Percentiles rank a stretch among this genome's conserved stretches.
These are phyloP conservation scores for Lasioglossum morio DNA, from an alignment of 2,888 invertebrate species.

Conservation along the genomic window DNA sequence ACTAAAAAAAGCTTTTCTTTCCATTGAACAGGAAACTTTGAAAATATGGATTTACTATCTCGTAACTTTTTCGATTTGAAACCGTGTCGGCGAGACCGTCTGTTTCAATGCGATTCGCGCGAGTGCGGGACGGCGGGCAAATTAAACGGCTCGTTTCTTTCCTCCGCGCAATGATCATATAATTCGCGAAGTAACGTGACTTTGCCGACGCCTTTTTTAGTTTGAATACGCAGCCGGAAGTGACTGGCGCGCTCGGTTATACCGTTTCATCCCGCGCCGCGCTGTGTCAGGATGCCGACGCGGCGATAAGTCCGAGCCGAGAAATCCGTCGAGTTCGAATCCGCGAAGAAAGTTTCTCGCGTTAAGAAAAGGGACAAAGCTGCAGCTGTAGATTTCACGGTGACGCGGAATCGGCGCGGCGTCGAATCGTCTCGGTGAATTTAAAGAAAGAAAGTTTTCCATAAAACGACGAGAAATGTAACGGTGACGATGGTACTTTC, in stretches of 20 bases:
- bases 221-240: not conserved
- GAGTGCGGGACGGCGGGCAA: not conserved
- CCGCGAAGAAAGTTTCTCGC: slow-evolving; percentile 48
- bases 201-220: slow-evolving; percentile 1
- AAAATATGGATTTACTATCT: not conserved
- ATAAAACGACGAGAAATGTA: slow-evolving; percentile 51
- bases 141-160: not conserved
- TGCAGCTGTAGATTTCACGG: slow-evolving; percentile 58
- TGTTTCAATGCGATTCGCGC: not conserved
- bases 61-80: not conserved
- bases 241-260: not conserved
- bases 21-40: not conserved
- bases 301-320: slow-evolving; percentile 43
- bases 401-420: slow-evolving; percentile 51
- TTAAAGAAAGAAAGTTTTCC: slow-evolving; percentile 59
- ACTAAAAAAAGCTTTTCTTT: not conserved
- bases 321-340: slow-evolving; percentile 52
- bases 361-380: slow-evolving; percentile 58
- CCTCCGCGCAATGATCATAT: not conserved
- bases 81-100: not conserved
- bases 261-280: slow-evolving; percentile 3
- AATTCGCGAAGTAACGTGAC: slow-evolving; percentile 3
- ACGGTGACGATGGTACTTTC: slow-evolving; percentile 18
- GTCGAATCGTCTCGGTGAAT: slow-evolving; percentile 55
- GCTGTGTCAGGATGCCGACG: not conserved